Conservation (phyloP, 2,888 invertebrate species). For the Xestobium rufovillosum region DNA sequence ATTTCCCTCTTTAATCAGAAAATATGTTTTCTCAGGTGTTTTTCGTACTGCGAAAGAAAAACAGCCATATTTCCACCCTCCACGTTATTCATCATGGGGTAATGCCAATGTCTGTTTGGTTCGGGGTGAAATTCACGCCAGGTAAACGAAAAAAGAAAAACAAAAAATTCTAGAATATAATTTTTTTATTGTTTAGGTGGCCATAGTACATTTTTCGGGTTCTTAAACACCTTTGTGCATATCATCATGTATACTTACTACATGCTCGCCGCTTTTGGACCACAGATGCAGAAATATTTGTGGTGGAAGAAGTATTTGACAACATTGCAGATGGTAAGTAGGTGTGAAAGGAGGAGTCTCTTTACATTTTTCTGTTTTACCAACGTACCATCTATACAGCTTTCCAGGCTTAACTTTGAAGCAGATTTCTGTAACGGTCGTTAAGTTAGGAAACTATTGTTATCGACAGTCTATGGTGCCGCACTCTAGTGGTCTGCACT, state of each 20-base stretch:
- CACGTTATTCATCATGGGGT: slow-evolving; percentile 96
- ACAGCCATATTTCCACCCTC: slow-evolving; percentile 83
- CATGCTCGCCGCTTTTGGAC: slow-evolving; percentile 85
- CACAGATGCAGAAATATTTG: slow-evolving; percentile 73
- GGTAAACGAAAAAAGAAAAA: slow-evolving; percentile 47
- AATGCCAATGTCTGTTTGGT: slow-evolving; percentile 98
- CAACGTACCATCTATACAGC: neutral
- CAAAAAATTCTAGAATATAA: slow-evolving; percentile 2
- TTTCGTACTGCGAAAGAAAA: slow-evolving; percentile 91
- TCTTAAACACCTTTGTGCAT: slow-evolving; percentile 94
- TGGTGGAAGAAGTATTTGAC: slow-evolving; percentile 98
- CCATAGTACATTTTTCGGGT: slow-evolving; percentile 92
- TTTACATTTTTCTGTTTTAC: slow-evolving; percentile 4
- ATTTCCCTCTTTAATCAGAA: too few species aligned
- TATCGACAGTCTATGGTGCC: too few species aligned
- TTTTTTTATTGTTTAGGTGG: slow-evolving; percentile 55
- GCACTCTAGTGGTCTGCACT: too few species aligned
- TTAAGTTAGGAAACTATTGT: too few species aligned
- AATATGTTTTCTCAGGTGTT: slow-evolving; percentile 71
- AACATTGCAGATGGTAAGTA: slow-evolving; percentile 77
- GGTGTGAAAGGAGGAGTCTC: slow-evolving; percentile 2
- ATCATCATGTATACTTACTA: slow-evolving; percentile 95
- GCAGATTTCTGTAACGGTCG: too few species aligned
- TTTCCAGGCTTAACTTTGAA: too few species aligned
- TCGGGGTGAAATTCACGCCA: slow-evolving; percentile 92